Evolutionary conservation across 2,797 vertebrate genomes (phyloP).

Genomic region (Gambelia wislizenii): DNA sequence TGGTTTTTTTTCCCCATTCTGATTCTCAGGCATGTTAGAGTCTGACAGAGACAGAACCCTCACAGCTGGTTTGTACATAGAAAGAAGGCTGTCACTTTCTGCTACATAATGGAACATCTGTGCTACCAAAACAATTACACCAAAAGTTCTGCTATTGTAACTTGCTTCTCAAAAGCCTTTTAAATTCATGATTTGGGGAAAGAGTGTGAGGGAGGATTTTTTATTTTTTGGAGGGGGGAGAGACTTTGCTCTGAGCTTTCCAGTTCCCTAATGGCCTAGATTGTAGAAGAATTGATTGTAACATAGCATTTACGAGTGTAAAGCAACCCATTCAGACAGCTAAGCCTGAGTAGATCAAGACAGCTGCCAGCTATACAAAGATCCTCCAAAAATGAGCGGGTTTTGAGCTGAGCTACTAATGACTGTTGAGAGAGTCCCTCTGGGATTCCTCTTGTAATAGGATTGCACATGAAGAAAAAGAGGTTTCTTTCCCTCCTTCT

Average conservation of each 20-base stretch:
- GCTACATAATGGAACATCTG: conserved; percentile 26
- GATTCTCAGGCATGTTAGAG: neutral
- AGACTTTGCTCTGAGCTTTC: conserved; percentile 21
- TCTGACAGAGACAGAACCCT: neutral
- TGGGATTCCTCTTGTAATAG: conserved; percentile 28
- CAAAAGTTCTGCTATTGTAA: conserved; percentile 4
- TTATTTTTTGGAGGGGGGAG: too few species aligned
- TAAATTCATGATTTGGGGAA: conserved; percentile 1
- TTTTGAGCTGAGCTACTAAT: conserved; percentile 61
- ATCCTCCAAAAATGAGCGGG: conserved; percentile 48
- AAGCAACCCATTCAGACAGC: conserved; percentile 49
- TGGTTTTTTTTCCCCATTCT: neutral
- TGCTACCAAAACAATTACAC: conserved; percentile 11
- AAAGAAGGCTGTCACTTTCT: neutral
- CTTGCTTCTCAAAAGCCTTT: conserved; percentile 25
- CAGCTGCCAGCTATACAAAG: conserved; percentile 49
- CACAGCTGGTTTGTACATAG: neutral
- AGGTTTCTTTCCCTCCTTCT: conserved; percentile 9
- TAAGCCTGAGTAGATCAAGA: conserved; percentile 64
- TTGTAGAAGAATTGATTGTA: conserved; percentile 45
- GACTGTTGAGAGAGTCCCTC: conserved; percentile 29
- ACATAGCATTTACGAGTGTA: conserved; percentile 60
- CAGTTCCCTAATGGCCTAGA: neutral
- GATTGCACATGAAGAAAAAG: neutral
- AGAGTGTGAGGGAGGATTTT: neutral